phyloP scores from a whole-genome alignment of 2,797 vertebrate genomes.

The Capromys pilorides region DNA sequence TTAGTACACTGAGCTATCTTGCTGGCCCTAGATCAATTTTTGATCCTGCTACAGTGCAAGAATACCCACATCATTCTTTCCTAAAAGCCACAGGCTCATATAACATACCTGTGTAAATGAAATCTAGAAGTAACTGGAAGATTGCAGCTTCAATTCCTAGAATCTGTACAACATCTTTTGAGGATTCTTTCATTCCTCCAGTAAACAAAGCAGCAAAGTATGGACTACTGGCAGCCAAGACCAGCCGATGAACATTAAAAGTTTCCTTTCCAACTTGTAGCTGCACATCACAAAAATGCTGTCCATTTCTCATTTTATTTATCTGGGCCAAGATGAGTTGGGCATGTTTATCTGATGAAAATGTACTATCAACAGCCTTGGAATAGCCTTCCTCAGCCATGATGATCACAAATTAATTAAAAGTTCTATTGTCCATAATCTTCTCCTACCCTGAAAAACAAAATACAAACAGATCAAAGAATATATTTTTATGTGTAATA shows the following conservation, averaged over 20 bases:
- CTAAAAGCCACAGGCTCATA: conserved; percentile 27
- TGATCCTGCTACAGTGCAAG: neutral
- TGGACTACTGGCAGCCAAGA: conserved; percentile 96
- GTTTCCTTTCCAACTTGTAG: conserved; percentile 90
- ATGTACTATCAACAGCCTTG: conserved; percentile 77
- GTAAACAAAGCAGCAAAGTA: conserved; percentile 96
- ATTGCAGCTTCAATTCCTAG: conserved; percentile 92
- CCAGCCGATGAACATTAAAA: conserved; percentile 93
- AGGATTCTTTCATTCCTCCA: conserved; percentile 94
- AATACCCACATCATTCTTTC: conserved; percentile 44
- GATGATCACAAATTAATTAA: conserved; percentile 63
- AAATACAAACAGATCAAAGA: conserved; percentile 67
- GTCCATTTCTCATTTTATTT: conserved; percentile 92
- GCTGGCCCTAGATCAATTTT: conserved; percentile 1
- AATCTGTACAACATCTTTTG: conserved; percentile 93
- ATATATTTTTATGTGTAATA: conserved; percentile 46
- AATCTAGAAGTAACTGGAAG: conserved; percentile 94
- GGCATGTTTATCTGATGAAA: conserved; percentile 92
- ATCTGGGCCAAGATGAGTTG: conserved; percentile 94
- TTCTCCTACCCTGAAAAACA: conserved; percentile 72
- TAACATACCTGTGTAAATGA: conserved; percentile 92
- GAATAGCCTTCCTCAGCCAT: conserved; percentile 80
- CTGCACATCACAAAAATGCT: conserved; percentile 95
- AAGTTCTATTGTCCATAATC: conserved; percentile 59
- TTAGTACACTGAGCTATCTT: too few relatives aligned